A percentile compares a stretch with the other conserved stretches of the same genome.
Conservation (phyloP, 2,113 vertebrate genomes). For the Thomomys bottae region DNA sequence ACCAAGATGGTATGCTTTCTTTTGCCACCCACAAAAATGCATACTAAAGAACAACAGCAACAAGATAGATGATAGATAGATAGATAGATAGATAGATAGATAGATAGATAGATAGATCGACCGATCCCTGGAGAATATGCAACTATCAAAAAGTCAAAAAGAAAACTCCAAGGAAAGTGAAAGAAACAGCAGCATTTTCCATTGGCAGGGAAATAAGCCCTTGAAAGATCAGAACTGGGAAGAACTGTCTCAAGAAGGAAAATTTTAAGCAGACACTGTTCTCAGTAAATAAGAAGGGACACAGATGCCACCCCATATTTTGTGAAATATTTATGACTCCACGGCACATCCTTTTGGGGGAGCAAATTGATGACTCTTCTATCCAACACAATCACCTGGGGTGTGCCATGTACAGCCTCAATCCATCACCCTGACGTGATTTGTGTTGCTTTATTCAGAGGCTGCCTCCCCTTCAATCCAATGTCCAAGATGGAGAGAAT, state of each 20-base stretch:
- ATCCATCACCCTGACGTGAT: constrained; percentile 71
- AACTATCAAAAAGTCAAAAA: constrained; percentile 70
- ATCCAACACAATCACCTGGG: constrained; percentile 68
- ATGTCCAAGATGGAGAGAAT: background rate
- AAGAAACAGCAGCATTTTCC: constrained; percentile 62
- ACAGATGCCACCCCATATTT: constrained; percentile 68
- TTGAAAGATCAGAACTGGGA: constrained; percentile 44
- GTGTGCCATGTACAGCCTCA: constrained; percentile 50
- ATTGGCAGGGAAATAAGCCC: constrained; percentile 51
- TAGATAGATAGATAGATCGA: too few relatives aligned
- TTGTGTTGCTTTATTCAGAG: constrained; percentile 62
- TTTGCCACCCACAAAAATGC: constrained; percentile 49
- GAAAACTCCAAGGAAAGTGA: constrained; percentile 71
- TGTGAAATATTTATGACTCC: constrained; percentile 79
- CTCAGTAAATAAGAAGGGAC: constrained; percentile 66
- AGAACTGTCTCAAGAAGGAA: constrained; percentile 38
- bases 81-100: too few relatives aligned
- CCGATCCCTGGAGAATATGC: constrained; percentile 49
- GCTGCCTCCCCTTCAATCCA: constrained; percentile 45
- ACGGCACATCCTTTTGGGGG: constrained; percentile 64
- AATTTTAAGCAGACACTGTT: constrained; percentile 54
- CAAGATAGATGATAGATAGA: too few relatives aligned
- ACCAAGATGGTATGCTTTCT: constrained; percentile 49
- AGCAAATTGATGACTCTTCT: constrained; percentile 73
- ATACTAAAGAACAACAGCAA: background rate